These are phyloP conservation scores for Microcebus jonahi DNA, from an alignment of 2,113 vertebrate genomes.

Conservation along the genomic window DNA sequence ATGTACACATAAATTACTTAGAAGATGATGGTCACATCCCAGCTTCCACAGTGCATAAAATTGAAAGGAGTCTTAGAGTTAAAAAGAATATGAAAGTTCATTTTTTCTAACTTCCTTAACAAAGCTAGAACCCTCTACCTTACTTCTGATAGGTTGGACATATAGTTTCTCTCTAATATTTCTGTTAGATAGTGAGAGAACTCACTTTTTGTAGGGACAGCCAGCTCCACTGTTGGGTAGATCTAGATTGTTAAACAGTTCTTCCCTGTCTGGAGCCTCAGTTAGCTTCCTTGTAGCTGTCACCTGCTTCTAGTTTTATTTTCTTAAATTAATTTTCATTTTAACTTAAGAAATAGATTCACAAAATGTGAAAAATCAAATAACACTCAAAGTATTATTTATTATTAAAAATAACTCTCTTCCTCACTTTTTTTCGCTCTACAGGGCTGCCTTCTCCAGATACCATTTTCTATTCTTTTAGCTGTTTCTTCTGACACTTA, in stretches of 20 bases:
- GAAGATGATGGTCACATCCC: background rate
- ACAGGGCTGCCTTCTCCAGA: background rate
- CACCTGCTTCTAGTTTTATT: background rate
- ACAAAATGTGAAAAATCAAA: conserved; percentile 3
- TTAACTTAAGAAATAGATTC: background rate
- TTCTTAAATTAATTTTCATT: conserved; percentile 24
- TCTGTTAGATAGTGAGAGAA: background rate
- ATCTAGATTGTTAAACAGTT: background rate
- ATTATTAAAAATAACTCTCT: background rate
- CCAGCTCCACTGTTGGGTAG: background rate
- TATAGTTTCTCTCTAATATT: background rate
- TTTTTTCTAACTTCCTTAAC: background rate
- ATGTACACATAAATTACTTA: background rate
- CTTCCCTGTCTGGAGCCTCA: background rate
- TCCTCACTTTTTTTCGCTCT: background rate
- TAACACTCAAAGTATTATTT: background rate
- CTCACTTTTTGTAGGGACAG: background rate
- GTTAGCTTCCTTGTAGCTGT: background rate
- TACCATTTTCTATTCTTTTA: background rate
- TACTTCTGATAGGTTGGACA: background rate
- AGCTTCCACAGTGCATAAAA: background rate
- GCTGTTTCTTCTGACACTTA: background rate
- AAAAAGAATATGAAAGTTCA: background rate
- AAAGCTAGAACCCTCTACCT: background rate
- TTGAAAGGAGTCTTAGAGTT: background rate